phyloP scores from a whole-genome alignment of 2,113 vertebrate genomes.

The Ophiodon elongatus region DNA sequence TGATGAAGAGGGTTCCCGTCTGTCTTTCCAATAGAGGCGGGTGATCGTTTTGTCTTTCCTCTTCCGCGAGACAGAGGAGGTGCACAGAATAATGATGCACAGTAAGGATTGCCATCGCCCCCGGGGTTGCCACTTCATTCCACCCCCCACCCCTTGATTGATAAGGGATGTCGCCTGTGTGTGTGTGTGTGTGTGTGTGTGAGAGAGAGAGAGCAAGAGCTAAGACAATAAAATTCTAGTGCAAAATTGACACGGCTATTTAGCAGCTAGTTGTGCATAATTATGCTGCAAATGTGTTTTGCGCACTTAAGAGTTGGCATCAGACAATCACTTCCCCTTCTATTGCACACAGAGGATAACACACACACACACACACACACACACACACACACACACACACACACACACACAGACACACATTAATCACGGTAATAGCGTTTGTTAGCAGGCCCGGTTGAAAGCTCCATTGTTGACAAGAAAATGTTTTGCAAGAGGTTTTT shows the following conservation, averaged over 20 bases:
- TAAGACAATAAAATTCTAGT: slow-evolving; percentile 32
- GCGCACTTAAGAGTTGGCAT: slow-evolving; percentile 65
- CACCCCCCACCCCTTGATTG: slow-evolving; percentile 59
- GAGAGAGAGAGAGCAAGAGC: background rate
- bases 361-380: slow-evolving; percentile 22
- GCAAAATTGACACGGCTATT: slow-evolving; percentile 62
- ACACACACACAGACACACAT: slow-evolving; percentile 7
- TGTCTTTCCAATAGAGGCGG: slow-evolving; percentile 33
- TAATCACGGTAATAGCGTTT: slow-evolving; percentile 56
- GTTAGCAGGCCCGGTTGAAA: slow-evolving; percentile 29
- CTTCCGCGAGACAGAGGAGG: slow-evolving; percentile 41
- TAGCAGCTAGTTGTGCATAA: slow-evolving; percentile 69
- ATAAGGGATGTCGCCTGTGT: slow-evolving; percentile 62
- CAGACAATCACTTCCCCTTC: slow-evolving; percentile 47
- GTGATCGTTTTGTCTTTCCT: slow-evolving; percentile 48
- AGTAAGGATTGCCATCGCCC: slow-evolving; percentile 60
- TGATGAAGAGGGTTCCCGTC: slow-evolving; percentile 16
- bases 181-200: slow-evolving; percentile 47
- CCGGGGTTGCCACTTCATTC: slow-evolving; percentile 55
- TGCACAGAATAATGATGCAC: slow-evolving; percentile 35
- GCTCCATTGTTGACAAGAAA: slow-evolving; percentile 46
- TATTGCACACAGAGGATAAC: slow-evolving; percentile 18
- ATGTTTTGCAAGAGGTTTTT: slow-evolving; percentile 36
- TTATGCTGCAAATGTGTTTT: slow-evolving; percentile 69
- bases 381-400: slow-evolving; percentile 3